Base-by-base conservation (phyloP, 2,888 invertebrate species). In the Ypsolopha scabrella region DNA sequence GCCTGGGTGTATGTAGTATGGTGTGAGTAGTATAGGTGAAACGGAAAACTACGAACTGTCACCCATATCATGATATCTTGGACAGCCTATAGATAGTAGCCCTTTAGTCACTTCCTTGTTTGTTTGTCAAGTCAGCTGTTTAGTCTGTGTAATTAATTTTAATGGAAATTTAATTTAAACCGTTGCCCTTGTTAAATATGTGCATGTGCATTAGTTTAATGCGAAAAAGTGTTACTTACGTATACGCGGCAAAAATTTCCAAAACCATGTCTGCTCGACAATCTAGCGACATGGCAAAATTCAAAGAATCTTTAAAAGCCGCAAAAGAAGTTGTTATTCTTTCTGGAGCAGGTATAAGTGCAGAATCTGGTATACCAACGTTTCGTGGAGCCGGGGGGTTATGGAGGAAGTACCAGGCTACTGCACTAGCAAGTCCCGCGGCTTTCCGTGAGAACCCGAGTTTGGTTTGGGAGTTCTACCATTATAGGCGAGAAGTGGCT, bases 401-500 rank as follows among this genome's bases (percentile, higher is more conserved):
- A 54, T 96, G 96, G 96, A 89, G 95, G 61, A 92, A 88, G 60
- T 93, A 93, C 72, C 87, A 89, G 57, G 90, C 93, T 0, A 86
- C 90, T 41, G 79, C 87, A 57, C 74, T 93, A 47, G 92, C 92
- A 0, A 92, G 92, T 10, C 92, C 92, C 33, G 83, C 87, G 62
- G 94, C 94, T 0, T 95, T 95, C 69, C 73, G 71, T 51, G 78
- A 83, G 6, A 90, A 91, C 65, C 95, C 95, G 0, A 91, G 93
- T 34, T 80, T 95, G 35, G 95, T 96, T 35, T 96, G 96, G 96
- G 95, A 96, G 72, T 96, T 96, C 79, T 96, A 96, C 70, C 94
- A 95, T 65, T 94, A 95, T 65, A 87, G 95, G 57, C 81, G 96
- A 62, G 93, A 92, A 74, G 82, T 93, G n/a, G 94, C 93, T 43